Evolutionary conservation across 2,888 invertebrate genomes (phyloP).

Genomic region (Syrphus vitripennis): DNA sequence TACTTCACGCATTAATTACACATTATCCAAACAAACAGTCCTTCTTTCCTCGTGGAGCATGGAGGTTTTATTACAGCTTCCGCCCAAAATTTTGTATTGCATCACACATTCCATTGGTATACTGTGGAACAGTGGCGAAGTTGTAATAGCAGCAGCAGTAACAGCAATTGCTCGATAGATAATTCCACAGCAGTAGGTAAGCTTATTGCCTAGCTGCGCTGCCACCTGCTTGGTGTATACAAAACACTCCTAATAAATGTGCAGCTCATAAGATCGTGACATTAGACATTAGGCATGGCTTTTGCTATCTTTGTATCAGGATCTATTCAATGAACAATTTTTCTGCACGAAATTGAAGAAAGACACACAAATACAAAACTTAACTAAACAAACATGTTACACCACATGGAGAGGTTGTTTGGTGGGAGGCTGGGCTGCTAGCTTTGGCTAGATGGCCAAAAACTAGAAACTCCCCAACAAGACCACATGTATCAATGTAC

Average conservation of each 20-base stretch:
- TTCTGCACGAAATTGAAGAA: constrained; percentile 27
- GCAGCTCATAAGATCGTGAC: constrained; percentile 68
- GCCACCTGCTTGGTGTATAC: constrained; percentile 42
- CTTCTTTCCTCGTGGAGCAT: constrained; percentile 27
- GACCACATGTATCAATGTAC: constrained; percentile 31
- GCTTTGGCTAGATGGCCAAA: not conserved
- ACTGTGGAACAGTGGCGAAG: not conserved
- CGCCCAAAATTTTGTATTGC: constrained; percentile 51
- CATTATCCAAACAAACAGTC: constrained; percentile 51
- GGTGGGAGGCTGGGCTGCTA: constrained; percentile 1
- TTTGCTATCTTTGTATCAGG: constrained; percentile 46
- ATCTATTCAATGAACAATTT: constrained; percentile 62
- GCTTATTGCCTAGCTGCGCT: not conserved
- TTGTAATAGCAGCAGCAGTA: not conserved
- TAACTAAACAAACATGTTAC: constrained; percentile 47
- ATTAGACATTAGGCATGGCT: constrained; percentile 60
- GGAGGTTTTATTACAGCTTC: constrained; percentile 50
- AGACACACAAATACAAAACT: constrained; percentile 18
- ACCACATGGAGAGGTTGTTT: constrained; percentile 8
- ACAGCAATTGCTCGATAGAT: constrained; percentile 21
- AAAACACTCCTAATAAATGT: constrained; percentile 65
- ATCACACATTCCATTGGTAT: constrained; percentile 51
- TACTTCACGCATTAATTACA: constrained; percentile 62
- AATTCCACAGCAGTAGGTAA: constrained; percentile 28
- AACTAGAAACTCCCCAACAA: constrained; percentile 19